A percentile compares a stretch with the other conserved stretches of the same genome.
phyloP scores from a whole-genome alignment of 2,888 invertebrate species.

The Trileptium ribeirensis region DNA sequence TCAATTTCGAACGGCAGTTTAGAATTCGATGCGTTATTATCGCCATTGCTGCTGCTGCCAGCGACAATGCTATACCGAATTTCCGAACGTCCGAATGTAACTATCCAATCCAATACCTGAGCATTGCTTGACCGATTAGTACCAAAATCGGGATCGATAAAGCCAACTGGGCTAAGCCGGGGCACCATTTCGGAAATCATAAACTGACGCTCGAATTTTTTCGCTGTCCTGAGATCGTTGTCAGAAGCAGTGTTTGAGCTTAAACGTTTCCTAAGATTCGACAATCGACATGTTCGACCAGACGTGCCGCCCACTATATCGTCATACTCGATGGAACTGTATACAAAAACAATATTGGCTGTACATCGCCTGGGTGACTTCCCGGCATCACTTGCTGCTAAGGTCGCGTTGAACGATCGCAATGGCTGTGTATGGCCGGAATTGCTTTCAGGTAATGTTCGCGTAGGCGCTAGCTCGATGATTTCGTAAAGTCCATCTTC shows the following conservation, averaged over 20 bases:
- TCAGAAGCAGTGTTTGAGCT: background rate
- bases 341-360: too few relatives aligned
- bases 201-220: background rate
- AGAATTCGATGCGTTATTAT: background rate
- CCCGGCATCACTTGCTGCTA: background rate
- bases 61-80: slow-evolving; percentile 54
- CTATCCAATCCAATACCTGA: background rate
- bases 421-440: background rate
- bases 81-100: slow-evolving; percentile 21
- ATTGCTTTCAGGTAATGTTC: background rate
- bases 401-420: background rate
- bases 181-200: background rate
- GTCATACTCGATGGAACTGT: too few relatives aligned
- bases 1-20: background rate
- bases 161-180: background rate
- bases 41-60: background rate
- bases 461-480: too few relatives aligned
- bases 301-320: too few relatives aligned
- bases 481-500: background rate
- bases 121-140: background rate
- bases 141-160: background rate
- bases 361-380: background rate
- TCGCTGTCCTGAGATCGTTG: background rate
- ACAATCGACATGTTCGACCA: too few relatives aligned
- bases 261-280: too few relatives aligned